phyloP scores from a whole-genome alignment of 2,888 invertebrate genomes.

The Erebia ligea region DNA sequence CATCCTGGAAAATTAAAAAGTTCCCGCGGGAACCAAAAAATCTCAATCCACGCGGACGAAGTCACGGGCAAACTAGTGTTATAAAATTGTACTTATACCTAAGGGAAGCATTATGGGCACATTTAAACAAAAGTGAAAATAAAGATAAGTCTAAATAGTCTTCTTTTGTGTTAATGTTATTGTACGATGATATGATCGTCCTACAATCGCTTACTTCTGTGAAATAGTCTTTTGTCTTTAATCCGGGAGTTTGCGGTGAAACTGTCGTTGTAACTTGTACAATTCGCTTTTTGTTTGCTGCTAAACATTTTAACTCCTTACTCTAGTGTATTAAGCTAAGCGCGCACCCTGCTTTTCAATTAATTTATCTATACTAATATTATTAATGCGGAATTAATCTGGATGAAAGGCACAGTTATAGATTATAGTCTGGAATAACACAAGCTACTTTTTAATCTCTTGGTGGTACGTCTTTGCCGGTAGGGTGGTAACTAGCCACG shows the following conservation, averaged over 20 bases:
- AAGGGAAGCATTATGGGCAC: background rate
- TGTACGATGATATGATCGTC: conserved; percentile 25
- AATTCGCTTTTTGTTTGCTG: conserved; percentile 37
- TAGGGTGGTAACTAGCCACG: too few species aligned
- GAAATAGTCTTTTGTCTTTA: conserved; percentile 34
- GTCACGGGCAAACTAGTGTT: too few species aligned
- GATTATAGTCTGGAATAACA: too few species aligned
- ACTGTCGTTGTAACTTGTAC: conserved; percentile 37
- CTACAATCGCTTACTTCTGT: conserved; percentile 31
- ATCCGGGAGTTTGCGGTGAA: conserved; percentile 35
- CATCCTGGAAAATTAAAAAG: conserved; percentile 1
- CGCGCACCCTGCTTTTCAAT: conserved; percentile 2
- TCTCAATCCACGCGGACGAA: too few species aligned
- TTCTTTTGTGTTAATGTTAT: conserved; percentile 18
- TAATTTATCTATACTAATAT: background rate
- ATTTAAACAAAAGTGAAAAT: conserved; percentile 28
- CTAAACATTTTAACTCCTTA: conserved; percentile 39
- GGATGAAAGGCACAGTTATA: too few species aligned
- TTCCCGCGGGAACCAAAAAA: too few species aligned
- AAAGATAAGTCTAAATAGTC: conserved; percentile 32
- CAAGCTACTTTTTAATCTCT: too few species aligned
- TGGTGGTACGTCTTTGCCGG: too few species aligned
- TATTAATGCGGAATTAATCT: too few species aligned
- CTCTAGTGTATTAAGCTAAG: conserved; percentile 28
- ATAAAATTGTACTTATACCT: background rate